A percentile compares a stretch with the other conserved stretches of the same genome.
Conservation (phyloP, 2,888 invertebrate genomes). For the Panopea generosa region DNA sequence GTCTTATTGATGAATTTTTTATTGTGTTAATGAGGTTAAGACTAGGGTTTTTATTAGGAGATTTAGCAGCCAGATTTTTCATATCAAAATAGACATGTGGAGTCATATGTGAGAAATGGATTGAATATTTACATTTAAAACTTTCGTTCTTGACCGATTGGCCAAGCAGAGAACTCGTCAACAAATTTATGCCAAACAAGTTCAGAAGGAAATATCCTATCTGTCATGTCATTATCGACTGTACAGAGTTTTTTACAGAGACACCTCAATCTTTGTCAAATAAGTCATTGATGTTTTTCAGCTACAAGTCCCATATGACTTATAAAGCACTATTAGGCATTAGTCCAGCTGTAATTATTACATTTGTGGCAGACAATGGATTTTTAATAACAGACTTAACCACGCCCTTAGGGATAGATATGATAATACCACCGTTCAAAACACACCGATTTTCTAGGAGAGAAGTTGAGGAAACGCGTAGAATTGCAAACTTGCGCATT, state of each 20-base stretch:
- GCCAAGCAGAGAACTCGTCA: constrained; percentile 20
- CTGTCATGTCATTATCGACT: constrained; percentile 59
- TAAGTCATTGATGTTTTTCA: constrained; percentile 38
- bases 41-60: constrained; percentile 36
- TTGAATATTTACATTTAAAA: constrained; percentile 18
- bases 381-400: constrained; percentile 51
- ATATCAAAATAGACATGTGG: constrained; percentile 33
- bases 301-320: constrained; percentile 55
- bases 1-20: constrained; percentile 43
- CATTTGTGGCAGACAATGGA: constrained; percentile 63
- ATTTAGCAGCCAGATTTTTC: constrained; percentile 34
- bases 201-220: constrained; percentile 47
- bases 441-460: constrained; percentile 15
- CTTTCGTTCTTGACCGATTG: constrained; percentile 23
- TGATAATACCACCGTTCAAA: constrained; percentile 53
- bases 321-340: constrained; percentile 53
- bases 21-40: constrained; percentile 40
- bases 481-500: constrained; percentile 30
- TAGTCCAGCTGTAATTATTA: constrained; percentile 45
- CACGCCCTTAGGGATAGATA: constrained; percentile 19
- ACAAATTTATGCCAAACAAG: constrained; percentile 32
- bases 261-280: constrained; percentile 35
- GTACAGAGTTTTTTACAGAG: constrained; percentile 60
- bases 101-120: constrained; percentile 20
- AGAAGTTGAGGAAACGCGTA: constrained; percentile 34